Base-by-base conservation (phyloP, 2,888 invertebrate species). In the Epinotia bilunana region DNA sequence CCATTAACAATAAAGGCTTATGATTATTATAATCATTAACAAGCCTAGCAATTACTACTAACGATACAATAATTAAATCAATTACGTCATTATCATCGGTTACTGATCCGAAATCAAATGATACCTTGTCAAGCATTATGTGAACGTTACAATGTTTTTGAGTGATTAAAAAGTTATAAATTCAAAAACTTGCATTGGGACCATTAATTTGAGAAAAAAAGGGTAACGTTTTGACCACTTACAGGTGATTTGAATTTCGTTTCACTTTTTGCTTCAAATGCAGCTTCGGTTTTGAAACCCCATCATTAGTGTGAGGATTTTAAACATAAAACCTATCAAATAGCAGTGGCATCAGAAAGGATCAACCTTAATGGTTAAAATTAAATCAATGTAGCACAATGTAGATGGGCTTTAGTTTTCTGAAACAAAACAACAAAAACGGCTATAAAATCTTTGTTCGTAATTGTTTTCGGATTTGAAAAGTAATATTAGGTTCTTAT, bases 41-140 rank as follows among this genome's bases (percentile, higher is more conserved):
- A 75, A 62, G 75, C 72, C 71, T 75, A 72, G 67, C 67, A 72
- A 72, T 75, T 75, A 75, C 72, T 39, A 39, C 74, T 74, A 74
- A 74, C 74, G 65, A 75, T 75, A 67, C 62, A 75, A 78, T 80
- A 80, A 81, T 81, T 82, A 79, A 79, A 79, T 80, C 78, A 80
- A 82, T 79, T 80, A 78, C 80, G 81, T 82, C 77, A 82, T 84
- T 83, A 82, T 76, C 80, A 81, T 81, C 79, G 80, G 81, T 82
- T 80, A 81, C 77, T 75, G 76, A 64, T 77, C 67, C 78, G 61
- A 79, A 79, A 80, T 79, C 78, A 86, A 87, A 86, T 87, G 82
- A 85, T 86, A 84, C 81, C 83, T 81, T 86, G 83, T 84, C 84
- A 81, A 78, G 76, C 74, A 75, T 76, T 69, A 67, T 74, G 20